These are phyloP conservation scores for Scatophagus argus DNA, from an alignment of 2,113 vertebrate species.

Conservation along the genomic window DNA sequence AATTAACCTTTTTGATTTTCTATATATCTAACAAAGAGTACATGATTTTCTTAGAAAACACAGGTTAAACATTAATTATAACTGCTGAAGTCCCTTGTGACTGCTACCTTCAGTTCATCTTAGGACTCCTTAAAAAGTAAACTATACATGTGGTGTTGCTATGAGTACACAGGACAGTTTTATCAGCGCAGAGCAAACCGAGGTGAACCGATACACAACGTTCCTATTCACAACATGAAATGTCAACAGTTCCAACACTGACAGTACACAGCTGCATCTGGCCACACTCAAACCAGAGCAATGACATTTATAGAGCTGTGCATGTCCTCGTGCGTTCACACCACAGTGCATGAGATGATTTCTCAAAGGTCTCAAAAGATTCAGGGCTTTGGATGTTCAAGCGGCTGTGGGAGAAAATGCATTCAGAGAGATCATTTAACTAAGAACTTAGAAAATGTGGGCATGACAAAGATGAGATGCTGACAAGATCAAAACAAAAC, in stretches of 20 bases:
- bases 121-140: neutral
- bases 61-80: neutral
- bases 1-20: neutral
- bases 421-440: neutral
- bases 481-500: too few species aligned
- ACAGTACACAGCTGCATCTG: slow-evolving; percentile 66
- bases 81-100: neutral
- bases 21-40: neutral
- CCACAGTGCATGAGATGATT: neutral
- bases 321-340: slow-evolving; percentile 9
- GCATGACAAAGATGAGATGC: neutral
- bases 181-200: slow-evolving; percentile 33
- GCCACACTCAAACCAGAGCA: slow-evolving; percentile 53
- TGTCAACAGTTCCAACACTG: slow-evolving; percentile 64
- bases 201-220: slow-evolving; percentile 58
- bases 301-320: slow-evolving; percentile 61
- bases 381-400: neutral
- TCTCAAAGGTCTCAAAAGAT: slow-evolving; percentile 2
- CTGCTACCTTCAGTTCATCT: slow-evolving; percentile 7
- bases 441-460: neutral
- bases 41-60: neutral
- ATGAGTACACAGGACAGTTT: slow-evolving; percentile 39
- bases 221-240: slow-evolving; percentile 64
- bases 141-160: slow-evolving; percentile 24
- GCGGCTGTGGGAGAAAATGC: neutral